Evolutionary conservation across 2,888 invertebrate genomes (phyloP), one percentile per base, ranked within the genome.

Genomic region (Lasioglossum lativentre): DNA sequence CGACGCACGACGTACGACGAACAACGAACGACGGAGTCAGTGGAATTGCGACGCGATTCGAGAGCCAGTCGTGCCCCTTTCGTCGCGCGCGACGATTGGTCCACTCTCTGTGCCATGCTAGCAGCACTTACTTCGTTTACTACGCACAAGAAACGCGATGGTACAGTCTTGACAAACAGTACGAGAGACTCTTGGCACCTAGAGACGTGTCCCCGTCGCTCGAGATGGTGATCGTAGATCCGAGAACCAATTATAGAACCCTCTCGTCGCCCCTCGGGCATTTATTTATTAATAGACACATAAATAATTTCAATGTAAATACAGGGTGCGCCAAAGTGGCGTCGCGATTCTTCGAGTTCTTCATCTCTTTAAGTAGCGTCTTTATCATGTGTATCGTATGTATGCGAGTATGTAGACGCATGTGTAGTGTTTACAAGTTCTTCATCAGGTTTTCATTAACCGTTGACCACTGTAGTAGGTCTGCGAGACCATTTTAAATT

Each of bases 31-130:
- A 45, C 30, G 81, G 78, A 75, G 80, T 80, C 83, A 72, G 73
- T 45, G 78, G 83, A 90, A 87, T 87, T 89, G 89, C 89, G 87
- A 90, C 83, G 86, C 73, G 80, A 83, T 79, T 72, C 82, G 72
- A 84, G 86, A 86, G 71, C 81, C 76, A 86, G 92, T 88, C 92
- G 92, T 92, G 92, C 93, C 93, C 91, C 93, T 90, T 83, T 82
- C 89, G 90, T 91, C 88, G 89, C 88, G 78, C 85, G 85, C 89
- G 86, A 85, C 90, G 90, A 93, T 93, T 93, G 92, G 93, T 92
- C 91, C 89, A 88, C 85, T 75, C 52, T 75, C 52, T 34, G 75
- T 56, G 76, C 59, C 40, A 19, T 77, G 71, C 78, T 76, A 72
- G 76, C 72, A 83, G 82, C 79, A 85, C 84, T 91, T 82, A 85